These are phyloP conservation scores for Myopa tessellatipennis DNA, from an alignment of 2,888 invertebrate genomes.

Conservation along the genomic window DNA sequence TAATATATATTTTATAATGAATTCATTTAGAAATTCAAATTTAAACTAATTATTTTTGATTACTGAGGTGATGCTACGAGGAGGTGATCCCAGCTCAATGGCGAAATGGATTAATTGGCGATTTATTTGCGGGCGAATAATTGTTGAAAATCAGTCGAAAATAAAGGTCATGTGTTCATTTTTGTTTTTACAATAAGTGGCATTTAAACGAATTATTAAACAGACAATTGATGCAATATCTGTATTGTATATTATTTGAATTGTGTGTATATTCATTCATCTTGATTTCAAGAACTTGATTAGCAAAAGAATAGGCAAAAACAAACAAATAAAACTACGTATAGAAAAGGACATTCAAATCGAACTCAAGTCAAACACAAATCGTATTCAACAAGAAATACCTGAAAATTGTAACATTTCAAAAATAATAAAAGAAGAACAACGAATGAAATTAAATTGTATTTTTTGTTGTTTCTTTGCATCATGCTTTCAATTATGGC, in stretches of 20 bases:
- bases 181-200: neutral
- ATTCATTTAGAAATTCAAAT: neutral
- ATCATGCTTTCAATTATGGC: neutral
- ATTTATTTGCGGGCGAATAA: neutral
- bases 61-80: conserved; percentile 1
- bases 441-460: neutral
- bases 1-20: neutral
- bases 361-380: too few species aligned
- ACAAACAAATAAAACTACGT: too few species aligned
- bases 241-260: too few species aligned
- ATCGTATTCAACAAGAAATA: neutral
- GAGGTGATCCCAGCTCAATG: conserved; percentile 4
- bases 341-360: too few species aligned
- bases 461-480: neutral
- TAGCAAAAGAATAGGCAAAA: too few species aligned
- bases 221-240: neutral
- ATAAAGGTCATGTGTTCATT: conserved; percentile 15
- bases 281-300: too few species aligned
- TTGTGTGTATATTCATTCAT: too few species aligned
- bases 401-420: neutral
- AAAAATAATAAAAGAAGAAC: neutral
- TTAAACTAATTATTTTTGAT: conserved; percentile 19
- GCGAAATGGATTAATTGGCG: conserved; percentile 1
- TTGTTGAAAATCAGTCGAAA: neutral
- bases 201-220: neutral